Base-by-base conservation (phyloP, 2,797 vertebrate genomes). In the Champsocephalus gunnari region DNA sequence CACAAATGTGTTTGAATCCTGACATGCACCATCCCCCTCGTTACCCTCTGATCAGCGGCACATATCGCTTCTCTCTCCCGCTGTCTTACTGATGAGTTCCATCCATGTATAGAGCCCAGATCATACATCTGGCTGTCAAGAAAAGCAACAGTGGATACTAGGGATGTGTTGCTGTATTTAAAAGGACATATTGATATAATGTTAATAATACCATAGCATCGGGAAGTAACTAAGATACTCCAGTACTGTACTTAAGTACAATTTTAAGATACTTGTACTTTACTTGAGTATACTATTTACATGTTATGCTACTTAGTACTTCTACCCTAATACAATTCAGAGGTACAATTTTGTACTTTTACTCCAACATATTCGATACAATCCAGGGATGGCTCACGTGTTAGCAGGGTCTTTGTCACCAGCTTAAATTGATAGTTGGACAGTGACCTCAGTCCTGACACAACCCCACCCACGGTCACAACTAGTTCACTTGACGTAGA, bases 391-490 rank as follows among this genome's bases (percentile, higher is more conserved):
- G 0, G 16, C 43, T 44, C 9, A 10, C 17, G 2, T 66, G 48
- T 47, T 49, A 11, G 13, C 0, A 1, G 62, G 3, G 12, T 50
- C 17, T 66, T 59, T n/a, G 19, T 73, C 24, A 62, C 0, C 1
- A 0, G n/a, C 28, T 2, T 28, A 48, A 70, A 54, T 7, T 61
- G 59, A 69, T 47, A 58, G 21, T 17, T 38, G 34, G 53, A 51
- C 12, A 16, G 48, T 69, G 59, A 76, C 66, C 68, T 73, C 24
- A 12, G 7, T 28, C 54, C 12, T 48, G 34, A 38, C 7, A 38
- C 34, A 7, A 38, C 8, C 34, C 34, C 34, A 38, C 34, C 34
- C 41, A 12, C 19, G 43, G 50, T 43, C 19, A 55, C 24, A 12
- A n/a, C 51, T 34, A 38, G 21, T 12, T 54, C 43, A 66, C 44